These are phyloP conservation scores for Botia kubotai DNA, from an alignment of 2,797 vertebrate species.

Conservation along the genomic window DNA sequence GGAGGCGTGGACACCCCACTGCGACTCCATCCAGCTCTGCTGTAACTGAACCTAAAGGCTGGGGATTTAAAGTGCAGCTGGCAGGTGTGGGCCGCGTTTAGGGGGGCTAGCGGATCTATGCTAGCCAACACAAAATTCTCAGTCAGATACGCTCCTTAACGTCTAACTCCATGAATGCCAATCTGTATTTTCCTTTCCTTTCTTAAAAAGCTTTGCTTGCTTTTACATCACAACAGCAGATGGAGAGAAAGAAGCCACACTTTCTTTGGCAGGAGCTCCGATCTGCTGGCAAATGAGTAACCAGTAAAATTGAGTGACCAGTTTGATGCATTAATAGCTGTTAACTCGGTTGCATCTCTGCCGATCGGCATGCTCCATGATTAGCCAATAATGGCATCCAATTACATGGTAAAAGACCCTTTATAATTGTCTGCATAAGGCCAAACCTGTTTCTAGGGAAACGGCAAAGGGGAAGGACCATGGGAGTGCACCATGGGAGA, in stretches of 20 bases:
- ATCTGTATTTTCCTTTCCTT: conserved; percentile 64
- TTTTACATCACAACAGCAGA: conserved; percentile 74
- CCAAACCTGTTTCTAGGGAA: conserved; percentile 29
- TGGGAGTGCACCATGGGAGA: not conserved
- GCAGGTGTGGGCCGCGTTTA: conserved; percentile 74
- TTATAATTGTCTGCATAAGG: conserved; percentile 32
- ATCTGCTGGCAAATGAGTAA: conserved; percentile 6
- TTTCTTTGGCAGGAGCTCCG: conserved; percentile 45
- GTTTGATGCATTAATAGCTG: conserved; percentile 31
- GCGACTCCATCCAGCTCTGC: conserved; percentile 74
- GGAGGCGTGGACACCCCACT: conserved; percentile 70
- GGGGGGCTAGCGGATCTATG: conserved; percentile 35
- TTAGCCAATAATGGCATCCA: conserved; percentile 50
- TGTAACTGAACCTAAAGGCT: conserved; percentile 83
- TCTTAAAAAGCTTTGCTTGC: conserved; percentile 57
- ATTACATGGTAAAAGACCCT: conserved; percentile 53
- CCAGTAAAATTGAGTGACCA: conserved; percentile 9
- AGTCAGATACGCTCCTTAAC: conserved; percentile 62
- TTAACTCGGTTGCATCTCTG: conserved; percentile 18
- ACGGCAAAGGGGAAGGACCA: conserved; percentile 7
- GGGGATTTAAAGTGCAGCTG: conserved; percentile 85
- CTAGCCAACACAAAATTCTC: conserved; percentile 68
- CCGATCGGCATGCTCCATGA: conserved; percentile 24
- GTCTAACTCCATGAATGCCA: conserved; percentile 69
- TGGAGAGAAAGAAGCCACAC: conserved; percentile 62